Conservation (phyloP, 2,113 vertebrate genomes). For the Poeciliopsis occidentalis region DNA sequence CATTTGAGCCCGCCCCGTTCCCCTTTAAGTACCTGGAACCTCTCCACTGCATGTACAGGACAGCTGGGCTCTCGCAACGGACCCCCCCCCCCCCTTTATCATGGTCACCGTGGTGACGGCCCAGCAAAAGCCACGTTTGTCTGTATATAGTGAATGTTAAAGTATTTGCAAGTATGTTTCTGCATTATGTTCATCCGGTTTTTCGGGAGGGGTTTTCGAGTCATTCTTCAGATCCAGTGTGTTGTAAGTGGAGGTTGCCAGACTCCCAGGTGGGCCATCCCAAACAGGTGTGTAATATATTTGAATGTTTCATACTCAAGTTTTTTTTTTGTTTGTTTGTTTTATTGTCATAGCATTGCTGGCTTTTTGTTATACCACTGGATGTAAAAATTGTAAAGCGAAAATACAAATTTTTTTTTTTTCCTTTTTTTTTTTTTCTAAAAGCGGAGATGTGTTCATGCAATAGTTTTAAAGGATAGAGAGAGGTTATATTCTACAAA, state of each 20-base stretch:
- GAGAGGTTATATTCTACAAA: conserved; percentile 47
- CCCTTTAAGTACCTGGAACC: conserved; percentile 35
- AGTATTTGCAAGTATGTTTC: conserved; percentile 89
- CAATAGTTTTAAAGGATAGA: conserved; percentile 64
- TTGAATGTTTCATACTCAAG: conserved; percentile 83
- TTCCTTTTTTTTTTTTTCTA: conserved; percentile 47
- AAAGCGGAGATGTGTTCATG: conserved; percentile 70
- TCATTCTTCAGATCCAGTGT: conserved; percentile 60
- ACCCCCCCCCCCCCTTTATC: neutral
- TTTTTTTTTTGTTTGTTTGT: conserved; percentile 18
- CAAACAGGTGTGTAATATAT: conserved; percentile 78
- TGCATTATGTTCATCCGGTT: conserved; percentile 65
- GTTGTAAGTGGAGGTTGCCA: conserved; percentile 77
- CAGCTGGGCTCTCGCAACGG: conserved; percentile 78
- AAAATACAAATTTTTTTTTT: conserved; percentile 60
- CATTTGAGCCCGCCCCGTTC: conserved; percentile 76
- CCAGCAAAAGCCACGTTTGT: conserved; percentile 75
- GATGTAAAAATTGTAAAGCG: conserved; percentile 83
- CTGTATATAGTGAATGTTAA: conserved; percentile 94
- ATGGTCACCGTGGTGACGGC: conserved; percentile 82
- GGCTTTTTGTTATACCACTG: conserved; percentile 78
- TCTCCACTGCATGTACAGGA: conserved; percentile 92
- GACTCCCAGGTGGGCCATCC: conserved; percentile 60
- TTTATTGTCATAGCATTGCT: conserved; percentile 63
- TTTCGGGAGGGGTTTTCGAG: conserved; percentile 32